Percentiles rank a stretch among this genome's conserved stretches.
These are phyloP conservation scores for Arrhamphus sclerolepis DNA, from an alignment of 2,797 vertebrate species.

Conservation along the genomic window DNA sequence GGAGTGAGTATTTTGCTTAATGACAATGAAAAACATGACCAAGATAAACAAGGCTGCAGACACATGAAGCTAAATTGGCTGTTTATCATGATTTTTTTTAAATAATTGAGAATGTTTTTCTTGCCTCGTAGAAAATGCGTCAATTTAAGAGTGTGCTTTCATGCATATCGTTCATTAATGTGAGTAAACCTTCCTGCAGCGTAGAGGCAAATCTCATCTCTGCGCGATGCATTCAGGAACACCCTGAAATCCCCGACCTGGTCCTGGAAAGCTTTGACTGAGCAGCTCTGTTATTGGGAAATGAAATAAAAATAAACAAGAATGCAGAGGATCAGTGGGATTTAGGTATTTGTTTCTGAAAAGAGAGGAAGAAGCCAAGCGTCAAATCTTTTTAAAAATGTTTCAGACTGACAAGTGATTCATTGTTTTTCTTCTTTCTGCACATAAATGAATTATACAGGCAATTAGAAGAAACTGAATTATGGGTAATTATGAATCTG, in stretches of 20 bases:
- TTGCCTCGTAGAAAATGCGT: too few species aligned
- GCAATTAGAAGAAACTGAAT: too few species aligned
- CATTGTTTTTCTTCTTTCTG: too few species aligned
- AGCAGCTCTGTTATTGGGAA: background rate
- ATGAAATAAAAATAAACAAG: background rate
- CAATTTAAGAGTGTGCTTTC: too few species aligned
- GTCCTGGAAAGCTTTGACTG: background rate
- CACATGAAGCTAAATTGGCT: background rate
- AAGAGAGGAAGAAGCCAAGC: background rate
- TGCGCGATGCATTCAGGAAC: background rate
- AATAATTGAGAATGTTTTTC: too few species aligned
- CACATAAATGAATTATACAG: too few species aligned
- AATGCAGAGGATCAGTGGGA: background rate
- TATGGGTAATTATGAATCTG: too few species aligned
- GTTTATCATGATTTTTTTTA: too few species aligned
- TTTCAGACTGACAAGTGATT: too few species aligned
- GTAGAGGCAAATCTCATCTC: background rate
- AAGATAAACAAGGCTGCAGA: background rate
- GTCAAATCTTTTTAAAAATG: background rate
- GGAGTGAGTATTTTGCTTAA: slow-evolving; percentile 82
- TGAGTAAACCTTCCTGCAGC: background rate
- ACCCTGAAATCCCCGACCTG: background rate
- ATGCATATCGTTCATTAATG: background rate
- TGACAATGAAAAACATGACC: background rate
- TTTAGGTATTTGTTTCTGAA: background rate